A percentile compares a stretch with the other conserved stretches of the same genome.
Evolutionary conservation across 2,113 vertebrate species (phyloP).

Genomic region (Poeciliopsis retropinna): DNA sequence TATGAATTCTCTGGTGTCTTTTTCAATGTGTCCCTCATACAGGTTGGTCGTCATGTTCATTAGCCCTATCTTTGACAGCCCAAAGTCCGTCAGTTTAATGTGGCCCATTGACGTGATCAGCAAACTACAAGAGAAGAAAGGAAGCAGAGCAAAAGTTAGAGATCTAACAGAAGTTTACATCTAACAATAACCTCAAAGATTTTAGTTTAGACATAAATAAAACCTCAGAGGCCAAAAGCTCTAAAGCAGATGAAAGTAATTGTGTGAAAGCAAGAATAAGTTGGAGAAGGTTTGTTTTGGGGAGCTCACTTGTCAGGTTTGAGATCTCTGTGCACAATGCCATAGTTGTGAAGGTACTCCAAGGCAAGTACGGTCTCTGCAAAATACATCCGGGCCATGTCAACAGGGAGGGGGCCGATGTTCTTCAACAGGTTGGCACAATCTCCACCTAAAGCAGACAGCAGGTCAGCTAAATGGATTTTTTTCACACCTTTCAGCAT

Average conservation of each 20-base stretch:
- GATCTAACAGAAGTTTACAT: conserved; percentile 6
- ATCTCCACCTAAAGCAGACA: conserved; percentile 84
- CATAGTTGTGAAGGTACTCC: conserved; percentile 95
- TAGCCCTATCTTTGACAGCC: conserved; percentile 93
- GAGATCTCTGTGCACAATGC: conserved; percentile 95
- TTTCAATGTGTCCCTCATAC: conserved; percentile 95
- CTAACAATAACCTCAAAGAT: not conserved
- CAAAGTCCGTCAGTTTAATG: conserved; percentile 96
- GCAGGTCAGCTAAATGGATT: not conserved
- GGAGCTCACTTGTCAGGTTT: conserved; percentile 94
- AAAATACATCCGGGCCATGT: conserved; percentile 97
- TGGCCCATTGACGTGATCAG: conserved; percentile 96
- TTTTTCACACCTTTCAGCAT: too few species aligned
- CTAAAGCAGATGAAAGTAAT: conserved; percentile 17
- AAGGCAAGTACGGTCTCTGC: conserved; percentile 93
- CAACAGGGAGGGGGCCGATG: conserved; percentile 92
- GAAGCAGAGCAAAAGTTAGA: conserved; percentile 4
- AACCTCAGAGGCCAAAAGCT: too few species aligned
- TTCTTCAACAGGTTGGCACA: conserved; percentile 94
- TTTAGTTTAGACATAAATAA: not conserved
- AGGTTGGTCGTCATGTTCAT: conserved; percentile 98
- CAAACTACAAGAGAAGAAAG: conserved; percentile 77
- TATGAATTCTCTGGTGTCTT: conserved; percentile 92
- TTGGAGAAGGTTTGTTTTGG: not conserved
- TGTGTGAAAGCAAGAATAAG: conserved; percentile 20